Percentiles rank a stretch among this genome's conserved stretches.
phyloP scores from a whole-genome alignment of 2,113 vertebrate genomes.

The Rhinogobius similis region DNA sequence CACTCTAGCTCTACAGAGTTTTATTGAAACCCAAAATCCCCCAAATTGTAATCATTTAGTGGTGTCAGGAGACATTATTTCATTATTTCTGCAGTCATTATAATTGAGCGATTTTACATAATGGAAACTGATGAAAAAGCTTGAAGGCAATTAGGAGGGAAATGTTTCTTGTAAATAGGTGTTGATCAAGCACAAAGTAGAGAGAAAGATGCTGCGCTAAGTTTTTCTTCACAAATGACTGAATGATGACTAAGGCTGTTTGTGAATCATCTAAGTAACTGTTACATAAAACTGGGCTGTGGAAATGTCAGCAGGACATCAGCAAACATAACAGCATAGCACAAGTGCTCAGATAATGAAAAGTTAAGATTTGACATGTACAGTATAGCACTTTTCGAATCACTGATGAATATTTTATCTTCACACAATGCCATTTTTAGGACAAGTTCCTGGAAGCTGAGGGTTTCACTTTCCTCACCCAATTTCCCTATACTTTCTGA shows the following conservation, averaged over 20 bases:
- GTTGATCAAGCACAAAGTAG: background rate
- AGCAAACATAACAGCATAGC: background rate
- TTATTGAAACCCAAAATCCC: background rate
- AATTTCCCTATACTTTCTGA: background rate
- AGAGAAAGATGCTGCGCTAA: background rate
- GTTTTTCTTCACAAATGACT: background rate
- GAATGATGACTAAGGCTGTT: conserved; percentile 5
- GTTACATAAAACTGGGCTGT: background rate
- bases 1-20: background rate
- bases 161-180: conserved; percentile 8
- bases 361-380: background rate
- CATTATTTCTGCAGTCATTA: background rate
- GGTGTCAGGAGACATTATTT: background rate
- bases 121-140: conserved; percentile 1
- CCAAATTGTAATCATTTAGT: background rate
- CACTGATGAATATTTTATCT: background rate
- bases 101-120: conserved; percentile 4
- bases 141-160: background rate
- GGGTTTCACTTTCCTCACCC: background rate
- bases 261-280: background rate
- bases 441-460: background rate
- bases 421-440: background rate
- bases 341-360: background rate
- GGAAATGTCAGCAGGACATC: background rate
- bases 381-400: background rate